Percentiles rank a stretch among this genome's conserved stretches.
These are phyloP conservation scores for Sebastolobus alascanus DNA, from an alignment of 2,797 vertebrate genomes.

Conservation along the genomic window DNA sequence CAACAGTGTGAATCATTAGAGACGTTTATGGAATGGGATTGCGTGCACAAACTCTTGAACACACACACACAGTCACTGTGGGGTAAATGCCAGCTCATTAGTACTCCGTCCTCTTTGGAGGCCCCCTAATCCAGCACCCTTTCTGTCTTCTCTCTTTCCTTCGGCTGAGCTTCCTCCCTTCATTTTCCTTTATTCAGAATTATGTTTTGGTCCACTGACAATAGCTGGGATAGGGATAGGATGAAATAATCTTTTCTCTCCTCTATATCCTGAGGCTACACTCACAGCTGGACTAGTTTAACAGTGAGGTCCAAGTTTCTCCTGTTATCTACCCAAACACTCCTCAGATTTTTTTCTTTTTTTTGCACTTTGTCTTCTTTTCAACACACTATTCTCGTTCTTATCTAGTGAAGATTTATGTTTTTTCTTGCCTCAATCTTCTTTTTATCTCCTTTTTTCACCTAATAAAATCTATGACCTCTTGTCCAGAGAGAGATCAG, in stretches of 20 bases:
- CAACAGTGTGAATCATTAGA: conserved; percentile 39
- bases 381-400: not conserved
- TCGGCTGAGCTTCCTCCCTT: conserved; percentile 41
- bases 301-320: not conserved
- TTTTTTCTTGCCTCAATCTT: not conserved
- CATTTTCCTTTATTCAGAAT: conserved; percentile 34
- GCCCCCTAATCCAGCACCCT: conserved; percentile 78
- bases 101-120: conserved; percentile 69
- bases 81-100: conserved; percentile 83
- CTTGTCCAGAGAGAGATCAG: not conserved
- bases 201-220: conserved; percentile 40
- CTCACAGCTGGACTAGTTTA: conserved; percentile 38
- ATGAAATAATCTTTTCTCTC: conserved; percentile 29
- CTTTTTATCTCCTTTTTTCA: conserved; percentile 9
- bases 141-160: conserved; percentile 56
- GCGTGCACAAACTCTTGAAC: conserved; percentile 45
- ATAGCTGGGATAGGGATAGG: conserved; percentile 5
- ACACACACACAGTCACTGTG: conserved; percentile 49
- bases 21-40: conserved; percentile 60
- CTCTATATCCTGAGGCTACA: conserved; percentile 23
- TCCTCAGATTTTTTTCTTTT: not conserved
- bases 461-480: conserved; percentile 20
- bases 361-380: not conserved
- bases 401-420: not conserved
- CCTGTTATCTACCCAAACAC: not conserved